Percentiles rank a stretch among this genome's conserved stretches.
Evolutionary conservation across 2,113 vertebrate species (phyloP).

Genomic region (Megaleporinus macrocephalus): DNA sequence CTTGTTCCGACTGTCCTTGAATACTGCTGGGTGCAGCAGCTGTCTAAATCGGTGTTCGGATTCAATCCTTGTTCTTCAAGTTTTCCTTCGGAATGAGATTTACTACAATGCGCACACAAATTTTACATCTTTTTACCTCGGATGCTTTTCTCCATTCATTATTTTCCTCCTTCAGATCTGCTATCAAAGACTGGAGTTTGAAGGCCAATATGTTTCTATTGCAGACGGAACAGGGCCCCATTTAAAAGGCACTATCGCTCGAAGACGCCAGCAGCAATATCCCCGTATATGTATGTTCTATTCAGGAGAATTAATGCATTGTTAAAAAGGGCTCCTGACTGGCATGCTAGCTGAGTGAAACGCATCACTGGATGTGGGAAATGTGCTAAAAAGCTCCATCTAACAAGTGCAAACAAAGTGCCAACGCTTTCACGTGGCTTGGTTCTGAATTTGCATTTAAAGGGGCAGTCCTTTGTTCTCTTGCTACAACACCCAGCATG

Average conservation of each 20-base stretch:
- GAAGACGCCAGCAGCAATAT: background rate
- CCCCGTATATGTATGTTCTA: background rate
- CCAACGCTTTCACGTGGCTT: no score
- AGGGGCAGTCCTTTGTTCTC: no score
- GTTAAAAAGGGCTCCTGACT: no score
- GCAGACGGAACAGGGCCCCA: background rate
- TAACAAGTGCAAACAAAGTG: no score
- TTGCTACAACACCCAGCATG: no score
- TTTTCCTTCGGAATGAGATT: background rate
- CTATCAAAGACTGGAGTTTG: background rate
- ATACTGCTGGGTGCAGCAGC: constrained; percentile 31
- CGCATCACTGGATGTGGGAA: no score
- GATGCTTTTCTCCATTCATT: background rate
- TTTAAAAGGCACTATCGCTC: background rate
- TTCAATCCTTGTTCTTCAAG: constrained; percentile 18
- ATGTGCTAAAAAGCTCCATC: no score
- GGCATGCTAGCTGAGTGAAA: no score
- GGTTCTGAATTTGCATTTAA: no score
- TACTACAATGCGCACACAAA: background rate
- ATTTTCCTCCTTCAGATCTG: background rate
- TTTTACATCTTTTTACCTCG: background rate
- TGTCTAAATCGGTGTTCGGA: constrained; percentile 15
- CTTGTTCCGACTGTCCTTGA: constrained; percentile 21
- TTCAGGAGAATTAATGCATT: background rate
- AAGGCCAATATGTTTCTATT: background rate